phyloP scores from a whole-genome alignment of 2,797 vertebrate species.

The Sebastes steindachneri region DNA sequence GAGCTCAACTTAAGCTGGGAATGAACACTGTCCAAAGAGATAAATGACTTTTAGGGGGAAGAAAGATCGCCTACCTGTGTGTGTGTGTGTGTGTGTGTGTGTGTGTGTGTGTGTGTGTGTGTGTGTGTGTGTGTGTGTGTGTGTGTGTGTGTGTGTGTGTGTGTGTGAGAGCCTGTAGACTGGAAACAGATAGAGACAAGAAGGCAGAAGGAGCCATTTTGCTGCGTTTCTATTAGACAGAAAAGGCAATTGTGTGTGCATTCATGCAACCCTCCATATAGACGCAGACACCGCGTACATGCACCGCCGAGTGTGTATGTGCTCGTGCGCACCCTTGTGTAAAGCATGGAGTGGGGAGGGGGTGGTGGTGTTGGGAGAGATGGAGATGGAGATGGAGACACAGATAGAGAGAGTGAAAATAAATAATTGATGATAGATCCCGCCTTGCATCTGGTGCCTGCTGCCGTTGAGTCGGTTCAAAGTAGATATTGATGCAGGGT shows the following conservation, averaged over 20 bases:
- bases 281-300: constrained; percentile 48
- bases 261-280: constrained; percentile 45
- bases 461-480: constrained; percentile 71
- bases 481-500: constrained; percentile 66
- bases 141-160: neutral
- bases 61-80: constrained; percentile 26
- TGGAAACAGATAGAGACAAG: constrained; percentile 16
- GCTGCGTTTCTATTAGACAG: constrained; percentile 31
- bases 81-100: neutral
- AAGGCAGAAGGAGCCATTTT: constrained; percentile 41
- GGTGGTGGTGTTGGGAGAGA: constrained; percentile 5
- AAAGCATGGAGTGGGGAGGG: constrained; percentile 37
- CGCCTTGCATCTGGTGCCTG: constrained; percentile 75
- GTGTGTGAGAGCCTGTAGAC: neutral
- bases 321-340: constrained; percentile 34
- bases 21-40: constrained; percentile 59
- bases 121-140: neutral
- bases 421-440: constrained; percentile 82
- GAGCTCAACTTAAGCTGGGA: constrained; percentile 38
- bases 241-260: constrained; percentile 45
- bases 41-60: constrained; percentile 59
- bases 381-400: constrained; percentile 58
- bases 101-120: neutral
- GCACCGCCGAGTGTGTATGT: neutral
- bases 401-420: constrained; percentile 66